phyloP scores from a whole-genome alignment of 1,140 invertebrate species.

The Wasmannia auropunctata region DNA sequence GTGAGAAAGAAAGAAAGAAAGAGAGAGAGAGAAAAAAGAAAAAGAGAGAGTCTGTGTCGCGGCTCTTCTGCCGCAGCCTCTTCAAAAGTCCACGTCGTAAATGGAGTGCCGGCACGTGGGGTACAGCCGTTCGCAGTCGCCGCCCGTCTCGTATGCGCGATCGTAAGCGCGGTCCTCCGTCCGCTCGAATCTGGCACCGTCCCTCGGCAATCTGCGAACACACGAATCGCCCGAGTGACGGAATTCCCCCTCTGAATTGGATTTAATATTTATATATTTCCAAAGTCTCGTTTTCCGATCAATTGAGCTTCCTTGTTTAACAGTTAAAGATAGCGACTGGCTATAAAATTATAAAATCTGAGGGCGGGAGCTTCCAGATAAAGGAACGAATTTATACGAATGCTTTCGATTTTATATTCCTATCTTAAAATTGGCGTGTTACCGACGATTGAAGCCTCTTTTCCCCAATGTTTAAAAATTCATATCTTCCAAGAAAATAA shows the following conservation, averaged over 20 bases:
- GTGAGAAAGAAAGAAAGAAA: no score
- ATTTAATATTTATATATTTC: background rate
- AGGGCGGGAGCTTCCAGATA: background rate
- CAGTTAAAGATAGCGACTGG: background rate
- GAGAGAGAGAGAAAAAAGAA: no score
- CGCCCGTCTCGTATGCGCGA: conserved; percentile 86
- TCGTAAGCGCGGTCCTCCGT: conserved; percentile 88
- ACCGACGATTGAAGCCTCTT: no score
- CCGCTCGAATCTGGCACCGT: conserved; percentile 85
- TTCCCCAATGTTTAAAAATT: no score
- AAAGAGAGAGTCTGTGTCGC: conserved; percentile 31
- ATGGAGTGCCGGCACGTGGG: conserved; percentile 84
- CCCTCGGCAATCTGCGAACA: conserved; percentile 77
- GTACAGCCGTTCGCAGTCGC: conserved; percentile 83
- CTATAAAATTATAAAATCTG: background rate
- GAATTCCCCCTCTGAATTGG: no score
- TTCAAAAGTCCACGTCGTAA: conserved; percentile 80
- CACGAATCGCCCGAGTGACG: background rate
- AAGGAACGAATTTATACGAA: background rate
- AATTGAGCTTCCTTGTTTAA: background rate
- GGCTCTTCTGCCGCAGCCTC: conserved; percentile 9
- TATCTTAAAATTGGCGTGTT: no score
- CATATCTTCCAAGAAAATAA: no score
- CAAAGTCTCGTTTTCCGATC: background rate
- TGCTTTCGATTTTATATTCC: no score